Evolutionary conservation across 2,113 vertebrate genomes (phyloP), one percentile per base, ranked within the genome.

Genomic region (Heloderma charlesbogerti): DNA sequence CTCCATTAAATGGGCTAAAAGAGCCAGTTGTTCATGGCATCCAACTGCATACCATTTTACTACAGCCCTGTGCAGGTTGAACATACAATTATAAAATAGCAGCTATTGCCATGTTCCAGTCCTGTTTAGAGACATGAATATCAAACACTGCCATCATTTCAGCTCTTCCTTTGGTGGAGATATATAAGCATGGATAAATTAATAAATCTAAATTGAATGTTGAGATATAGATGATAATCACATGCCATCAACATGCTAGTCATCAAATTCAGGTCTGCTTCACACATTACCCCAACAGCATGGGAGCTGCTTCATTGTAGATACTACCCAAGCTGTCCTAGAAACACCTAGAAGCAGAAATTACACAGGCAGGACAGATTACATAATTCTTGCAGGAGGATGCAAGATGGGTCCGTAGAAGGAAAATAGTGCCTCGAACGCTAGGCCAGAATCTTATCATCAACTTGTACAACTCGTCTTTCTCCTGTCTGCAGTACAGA

Each of bases 11-110:
- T 20, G 18, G 82, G 12, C 40, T 84, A 66, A 29, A 84, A 31
- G 37, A 43, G 40, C 25, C 40, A 84, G 4, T 67, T 67, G n/a
- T 37, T 37, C 45, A 93, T 89, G 37, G 63, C 84, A 86, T 90
- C 83, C 83, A 94, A 88, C 31, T 63, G 34, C 51, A 94, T 43
- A 15, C 9, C 37, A 48, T 54, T 43, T 87, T 72, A 40, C 16
- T 71, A 75, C 15, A 71, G 48, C 25, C 40, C 12, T 40, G 9
- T 54, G 31, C 13, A 66, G 34, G 78, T 20, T 84, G 18, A 12
- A 74, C 80, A 74, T 60, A 75, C 20, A 34, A 2, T 88, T 63
- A 48, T 48, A 66, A 90, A 54, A 37, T n/a, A 85, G 34, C 7
- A 67, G 4, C 43, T 66, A 22, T 34, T 77, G 29, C 22, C 31